Evolutionary conservation across 2,797 vertebrate species (phyloP), one percentile per base, ranked within the genome.

Genomic region (Huso huso): DNA sequence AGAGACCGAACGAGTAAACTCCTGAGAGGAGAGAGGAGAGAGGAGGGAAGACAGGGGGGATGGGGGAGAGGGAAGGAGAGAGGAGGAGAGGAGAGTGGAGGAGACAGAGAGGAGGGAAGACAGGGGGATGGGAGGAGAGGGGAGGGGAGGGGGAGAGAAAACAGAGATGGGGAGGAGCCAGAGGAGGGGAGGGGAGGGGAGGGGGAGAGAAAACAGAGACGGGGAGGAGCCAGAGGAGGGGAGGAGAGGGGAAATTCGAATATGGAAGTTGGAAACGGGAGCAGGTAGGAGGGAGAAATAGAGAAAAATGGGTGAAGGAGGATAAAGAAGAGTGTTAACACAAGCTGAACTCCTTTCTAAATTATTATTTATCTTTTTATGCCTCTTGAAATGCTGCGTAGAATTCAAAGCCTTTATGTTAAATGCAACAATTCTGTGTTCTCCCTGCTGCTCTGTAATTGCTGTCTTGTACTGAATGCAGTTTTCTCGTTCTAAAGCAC

Each of bases 1-100:
- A 94, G 64, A 96, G 92, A 66, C 94, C 94, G 1, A 96, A 96
- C 53, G 93, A 92, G 78, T 94, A 95, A 49, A 95, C 92, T 2
- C 94, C 94, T 96, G 74, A 6, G 63, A 8, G 15, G 12, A 23
- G 8, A 15, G 37, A 10, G 50, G 13, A 13, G 51, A 69, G 10
- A 13, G 10, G 48, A n/a, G 12, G 11, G 62, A 15, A 9, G 48
- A 8, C 6, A 67, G 9, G 37, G 12, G 57, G 11, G 61, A 15
- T 10, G 13, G 13, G 7, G 10, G 48, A 37, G 10, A 49, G 51
- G 12, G 13, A 7, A 61, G 70, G 60, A 62, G 1, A 10, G 49
- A 7, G 51, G 65, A 75, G 75, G 79, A 74, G 76, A 79, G 75
- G 79, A 82, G 81, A 81, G 77, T 78, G 78, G 80, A 78, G 51